Base-by-base conservation (phyloP, 2,797 vertebrate species). In the Clamator glandarius region DNA sequence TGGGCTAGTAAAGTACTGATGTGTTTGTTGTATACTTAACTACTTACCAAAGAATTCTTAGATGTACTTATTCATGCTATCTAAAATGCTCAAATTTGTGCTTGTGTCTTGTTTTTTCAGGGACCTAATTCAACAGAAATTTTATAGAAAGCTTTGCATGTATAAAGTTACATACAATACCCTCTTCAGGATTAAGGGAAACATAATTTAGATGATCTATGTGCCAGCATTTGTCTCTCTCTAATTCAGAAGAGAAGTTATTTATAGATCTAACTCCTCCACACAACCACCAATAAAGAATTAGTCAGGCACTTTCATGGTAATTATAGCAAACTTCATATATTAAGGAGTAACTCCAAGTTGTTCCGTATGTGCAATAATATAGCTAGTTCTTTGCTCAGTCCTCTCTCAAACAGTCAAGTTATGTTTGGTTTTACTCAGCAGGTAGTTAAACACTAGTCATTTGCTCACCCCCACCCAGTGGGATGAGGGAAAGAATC, bases 241-340 rank as follows among this genome's bases (percentile, higher is more conserved):
- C 70, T 69, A 78, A 94, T 90, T 67, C 82, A 90, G 67, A 89
- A 87, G 80, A 20, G 68, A 48, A 62, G n/a, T 80, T 92, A 93
- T 94, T 95, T 94, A 81, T 91, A 93, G 79, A 31, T 57, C 44
- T 48, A 68, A 94, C 92, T 94, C 89, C 87, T 86, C 89, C 89
- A 91, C 52, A 73, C 21, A 85, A 62, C 14, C 21, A 50, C 35
- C 4, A 51, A 89, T 89, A 90, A 87, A 76, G 54, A 73, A 57
- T 81, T 76, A 93, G 81, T 83, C 92, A 93, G 91, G 89, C 66
- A 13, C 31, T 91, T 84, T 54, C 39, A 44, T 50, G 62, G 15
- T 78, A 95, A 92, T 85, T 94, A 80, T 64, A 91, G 66, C 62
- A 90, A 83, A 83, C 10, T 72, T 89, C 46, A 62, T 74, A 41